Evolutionary conservation across 2,797 vertebrate species (phyloP), one percentile per base, ranked within the genome.

Genomic region (Enteromius argenteus): DNA sequence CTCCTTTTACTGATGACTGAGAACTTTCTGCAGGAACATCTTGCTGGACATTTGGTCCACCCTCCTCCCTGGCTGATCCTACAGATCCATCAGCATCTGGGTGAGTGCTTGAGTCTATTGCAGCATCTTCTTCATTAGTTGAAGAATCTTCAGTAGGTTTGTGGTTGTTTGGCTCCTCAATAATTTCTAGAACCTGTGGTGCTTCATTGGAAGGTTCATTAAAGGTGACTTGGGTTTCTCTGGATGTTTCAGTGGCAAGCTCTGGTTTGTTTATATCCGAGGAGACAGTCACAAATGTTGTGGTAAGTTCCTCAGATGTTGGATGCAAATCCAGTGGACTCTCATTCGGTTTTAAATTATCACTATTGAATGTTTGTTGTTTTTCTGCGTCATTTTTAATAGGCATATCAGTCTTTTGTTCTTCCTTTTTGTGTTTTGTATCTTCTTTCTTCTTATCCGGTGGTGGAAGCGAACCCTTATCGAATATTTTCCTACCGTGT

Each of bases 401-500:
- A 42, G 8, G 39, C 39, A 42, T 51, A 27, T 27, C 17, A 8
- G 46, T 17, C n/a, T 85, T 83, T 39, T 7, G 30, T 58, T 81
- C 71, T 13, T 79, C 19, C 2, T 80, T 73, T 8, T 72, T 85
- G 44, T 77, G 87, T 9, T 58, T 44, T 56, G 89, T 79, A 5
- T 85, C 85, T 49, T 88, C 85, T 66, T 89, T 89, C 3, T 74
- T 72, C 11, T 68, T 71, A 7, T 84, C 76, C 0, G 89, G 4
- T 0, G 72, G 27, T 15, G 4, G 69, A 49, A 80, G 74, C 10
- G 66, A 88, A 0, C 95, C 95, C 85, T 92, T 92, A 27, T 96
- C 95, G 72, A 94, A 95, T 89, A 96, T 92, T 89, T 95, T 95
- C 56, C 92, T 92, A 66, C 92, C 91, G 89, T 96, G 94, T 1